These are phyloP conservation scores for Hydrophis major DNA, from an alignment of 2,797 vertebrate species.

Conservation along the genomic window DNA sequence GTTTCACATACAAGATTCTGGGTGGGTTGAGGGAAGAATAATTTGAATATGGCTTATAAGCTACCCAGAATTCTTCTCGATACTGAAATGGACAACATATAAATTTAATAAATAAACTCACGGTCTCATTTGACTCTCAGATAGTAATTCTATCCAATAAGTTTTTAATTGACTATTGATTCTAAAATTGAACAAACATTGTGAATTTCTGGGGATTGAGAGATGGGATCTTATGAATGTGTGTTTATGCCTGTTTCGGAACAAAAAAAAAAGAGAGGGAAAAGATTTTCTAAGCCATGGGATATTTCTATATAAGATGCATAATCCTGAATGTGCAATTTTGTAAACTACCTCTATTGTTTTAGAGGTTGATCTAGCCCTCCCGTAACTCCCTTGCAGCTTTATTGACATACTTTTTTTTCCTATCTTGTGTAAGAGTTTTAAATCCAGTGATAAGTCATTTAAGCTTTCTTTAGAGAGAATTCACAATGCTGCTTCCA, in stretches of 20 bases:
- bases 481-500: constrained; percentile 52
- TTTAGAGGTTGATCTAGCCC: constrained; percentile 52
- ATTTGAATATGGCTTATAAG: background rate
- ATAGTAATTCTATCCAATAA: background rate
- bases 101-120: background rate
- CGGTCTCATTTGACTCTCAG: background rate
- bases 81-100: background rate
- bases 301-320: background rate
- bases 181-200: background rate
- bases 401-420: constrained; percentile 62
- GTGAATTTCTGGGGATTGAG: background rate
- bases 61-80: background rate
- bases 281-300: background rate
- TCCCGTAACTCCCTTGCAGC: constrained; percentile 57
- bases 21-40: background rate
- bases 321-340: constrained; percentile 47
- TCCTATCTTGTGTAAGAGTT: constrained; percentile 52
- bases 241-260: background rate
- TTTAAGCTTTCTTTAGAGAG: constrained; percentile 61
- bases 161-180: background rate
- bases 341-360: constrained; percentile 48
- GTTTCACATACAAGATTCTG: background rate
- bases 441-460: constrained; percentile 59
- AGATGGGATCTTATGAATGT: background rate
- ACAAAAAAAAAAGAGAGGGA: background rate